phyloP scores from a whole-genome alignment of 2,797 vertebrate species.

The Ctenopoma multispine region DNA sequence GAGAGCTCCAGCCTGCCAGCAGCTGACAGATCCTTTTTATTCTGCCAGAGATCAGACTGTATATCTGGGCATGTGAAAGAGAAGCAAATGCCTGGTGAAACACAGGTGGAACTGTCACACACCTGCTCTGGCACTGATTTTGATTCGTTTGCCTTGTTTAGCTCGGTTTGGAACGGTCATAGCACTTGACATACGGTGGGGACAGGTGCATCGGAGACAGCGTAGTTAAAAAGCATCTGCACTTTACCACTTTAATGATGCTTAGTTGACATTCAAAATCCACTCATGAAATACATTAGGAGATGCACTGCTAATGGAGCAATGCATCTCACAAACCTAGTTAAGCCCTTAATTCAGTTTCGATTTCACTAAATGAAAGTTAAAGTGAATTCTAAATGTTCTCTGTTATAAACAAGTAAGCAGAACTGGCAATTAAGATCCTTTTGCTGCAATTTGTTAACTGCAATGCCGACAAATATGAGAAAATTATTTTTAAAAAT shows the following conservation, averaged over 20 bases:
- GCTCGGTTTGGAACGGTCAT: conserved; percentile 47
- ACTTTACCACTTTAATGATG: conserved; percentile 53
- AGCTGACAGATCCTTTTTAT: conserved; percentile 70
- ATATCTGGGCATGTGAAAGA: conserved; percentile 59
- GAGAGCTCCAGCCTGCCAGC: conserved; percentile 54
- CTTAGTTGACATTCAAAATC: conserved; percentile 66
- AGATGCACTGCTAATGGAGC: conserved; percentile 25
- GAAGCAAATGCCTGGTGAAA: conserved; percentile 59
- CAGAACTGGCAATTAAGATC: conserved; percentile 58
- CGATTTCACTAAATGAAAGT: conserved; percentile 38
- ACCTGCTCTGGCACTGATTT: conserved; percentile 69
- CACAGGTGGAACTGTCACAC: conserved; percentile 76
- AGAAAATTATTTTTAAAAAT: conserved; percentile 34
- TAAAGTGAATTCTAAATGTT: conserved; percentile 38
- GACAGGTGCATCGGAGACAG: conserved; percentile 69
- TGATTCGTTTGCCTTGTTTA: conserved; percentile 67
- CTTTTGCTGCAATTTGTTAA: conserved; percentile 67
- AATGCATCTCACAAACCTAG: conserved; percentile 39
- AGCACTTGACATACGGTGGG: conserved; percentile 71
- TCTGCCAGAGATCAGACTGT: conserved; percentile 68
- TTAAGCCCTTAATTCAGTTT: conserved; percentile 32
- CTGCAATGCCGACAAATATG: conserved; percentile 56
- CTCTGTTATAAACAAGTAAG: conserved; percentile 33
- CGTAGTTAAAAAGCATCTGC: conserved; percentile 64
- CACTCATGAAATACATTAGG: conserved; percentile 56